Evolutionary conservation across 2,113 vertebrate species (phyloP).

Genomic region (Heliornis fulica): DNA sequence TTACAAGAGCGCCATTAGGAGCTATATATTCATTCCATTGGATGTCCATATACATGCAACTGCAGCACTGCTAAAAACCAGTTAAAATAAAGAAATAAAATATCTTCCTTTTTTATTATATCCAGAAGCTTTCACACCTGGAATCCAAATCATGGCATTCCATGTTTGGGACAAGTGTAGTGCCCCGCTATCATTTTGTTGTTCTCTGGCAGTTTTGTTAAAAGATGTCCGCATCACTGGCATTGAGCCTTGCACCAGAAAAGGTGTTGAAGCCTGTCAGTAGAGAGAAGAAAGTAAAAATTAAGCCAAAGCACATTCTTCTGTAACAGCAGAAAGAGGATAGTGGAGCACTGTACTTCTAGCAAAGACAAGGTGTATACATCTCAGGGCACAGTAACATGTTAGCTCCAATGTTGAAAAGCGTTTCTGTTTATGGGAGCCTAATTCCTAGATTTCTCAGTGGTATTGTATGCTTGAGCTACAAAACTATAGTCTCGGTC

Average conservation of each 20-base stretch:
- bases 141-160: background rate
- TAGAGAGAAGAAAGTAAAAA: background rate
- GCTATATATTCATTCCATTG: background rate
- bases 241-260: background rate
- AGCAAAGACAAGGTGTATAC: background rate
- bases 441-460: background rate
- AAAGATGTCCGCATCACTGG: background rate
- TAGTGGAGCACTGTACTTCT: too few relatives aligned
- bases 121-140: background rate
- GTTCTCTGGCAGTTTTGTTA: background rate
- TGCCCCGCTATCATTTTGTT: background rate
- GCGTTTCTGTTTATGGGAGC: background rate
- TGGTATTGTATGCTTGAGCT: background rate
- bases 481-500: background rate
- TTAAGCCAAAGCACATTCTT: too few relatives aligned
- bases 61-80: background rate
- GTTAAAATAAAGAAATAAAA: background rate
- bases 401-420: background rate
- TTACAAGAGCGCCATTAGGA: fast-evolving
- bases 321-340: too few relatives aligned
- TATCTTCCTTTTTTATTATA: background rate
- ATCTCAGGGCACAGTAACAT: background rate
- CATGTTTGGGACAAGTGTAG: background rate
- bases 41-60: background rate
- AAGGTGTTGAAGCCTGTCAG: background rate